A percentile compares a stretch with the other conserved stretches of the same genome.
Evolutionary conservation across 2,888 invertebrate genomes (phyloP).

Genomic region (Drosophila falleni): DNA sequence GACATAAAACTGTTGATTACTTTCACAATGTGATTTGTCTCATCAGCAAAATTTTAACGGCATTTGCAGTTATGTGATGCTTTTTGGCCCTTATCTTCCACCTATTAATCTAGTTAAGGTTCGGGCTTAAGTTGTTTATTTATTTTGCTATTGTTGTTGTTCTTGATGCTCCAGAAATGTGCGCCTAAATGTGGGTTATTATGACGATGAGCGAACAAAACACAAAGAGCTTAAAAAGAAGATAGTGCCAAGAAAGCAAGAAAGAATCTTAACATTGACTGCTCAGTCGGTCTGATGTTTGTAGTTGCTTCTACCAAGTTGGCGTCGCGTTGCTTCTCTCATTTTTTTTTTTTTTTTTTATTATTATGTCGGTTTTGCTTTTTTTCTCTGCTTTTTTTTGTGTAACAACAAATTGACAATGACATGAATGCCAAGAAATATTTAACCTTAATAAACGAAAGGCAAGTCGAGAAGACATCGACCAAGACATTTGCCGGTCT

Average conservation of each 20-base stretch:
- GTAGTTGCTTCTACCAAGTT: conserved; percentile 23
- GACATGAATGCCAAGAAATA: conserved; percentile 81
- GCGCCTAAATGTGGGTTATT: conserved; percentile 74
- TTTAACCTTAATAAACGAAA: conserved; percentile 79
- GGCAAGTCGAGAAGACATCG: conserved; percentile 41
- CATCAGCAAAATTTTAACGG: conserved; percentile 49
- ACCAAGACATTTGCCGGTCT: conserved; percentile 59
- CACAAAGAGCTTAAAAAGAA: conserved; percentile 15
- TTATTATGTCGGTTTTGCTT: conserved; percentile 12
- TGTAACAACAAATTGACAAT: conserved; percentile 81
- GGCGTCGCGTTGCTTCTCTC: conserved; percentile 26
- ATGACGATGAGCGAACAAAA: conserved; percentile 54
- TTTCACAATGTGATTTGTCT: conserved; percentile 50
- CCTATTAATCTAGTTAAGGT: conserved; percentile 77
- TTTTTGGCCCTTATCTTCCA: conserved; percentile 63
- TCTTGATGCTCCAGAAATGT: conserved; percentile 51
- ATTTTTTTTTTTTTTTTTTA: conserved; percentile 24
- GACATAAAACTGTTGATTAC: conserved; percentile 26
- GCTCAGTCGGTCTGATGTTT: conserved; percentile 6
- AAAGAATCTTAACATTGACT: conserved; percentile 54
- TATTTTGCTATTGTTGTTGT: conserved; percentile 7
- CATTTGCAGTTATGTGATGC: conserved; percentile 24
- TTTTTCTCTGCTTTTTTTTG: conserved; percentile 42
- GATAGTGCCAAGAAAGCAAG: conserved; percentile 40
- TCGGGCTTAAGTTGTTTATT: conserved; percentile 35